Conservation (phyloP, 2,113 vertebrate species). For the Lycocorax pyrrhopterus region DNA sequence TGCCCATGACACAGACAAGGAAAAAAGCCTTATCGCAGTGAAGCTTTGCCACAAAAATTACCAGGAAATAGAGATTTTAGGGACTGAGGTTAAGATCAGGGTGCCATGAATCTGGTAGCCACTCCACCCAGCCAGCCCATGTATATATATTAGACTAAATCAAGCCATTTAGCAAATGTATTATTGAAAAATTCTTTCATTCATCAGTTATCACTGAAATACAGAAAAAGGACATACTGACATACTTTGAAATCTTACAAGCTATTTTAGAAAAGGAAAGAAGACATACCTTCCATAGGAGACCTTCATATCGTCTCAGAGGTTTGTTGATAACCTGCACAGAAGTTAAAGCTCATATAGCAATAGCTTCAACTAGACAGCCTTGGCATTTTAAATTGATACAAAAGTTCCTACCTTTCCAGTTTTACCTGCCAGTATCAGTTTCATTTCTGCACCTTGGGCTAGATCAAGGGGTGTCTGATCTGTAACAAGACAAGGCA, state of each 20-base stretch:
- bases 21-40: background rate
- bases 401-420: slow-evolving; percentile 73
- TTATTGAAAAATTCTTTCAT: background rate
- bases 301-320: slow-evolving; percentile 82
- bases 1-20: background rate
- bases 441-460: slow-evolving; percentile 81
- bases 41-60: background rate
- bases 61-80: background rate
- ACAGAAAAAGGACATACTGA: background rate
- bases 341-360: slow-evolving; percentile 15
- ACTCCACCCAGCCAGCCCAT: background rate
- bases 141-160: background rate
- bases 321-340: slow-evolving; percentile 70
- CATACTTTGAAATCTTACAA: background rate
- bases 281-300: slow-evolving; percentile 85
- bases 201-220: background rate
- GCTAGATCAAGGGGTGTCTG: slow-evolving; percentile 85
- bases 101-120: background rate
- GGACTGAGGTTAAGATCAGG: background rate
- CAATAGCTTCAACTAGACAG: background rate
- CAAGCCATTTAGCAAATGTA: background rate
- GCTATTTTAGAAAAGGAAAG: background rate
- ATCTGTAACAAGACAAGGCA: slow-evolving; percentile 64
- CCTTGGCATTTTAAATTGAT: background rate
- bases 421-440: slow-evolving; percentile 75